phyloP scores from a whole-genome alignment of 92 coral and sea anemone species.

The Zoanthus gigantus region DNA sequence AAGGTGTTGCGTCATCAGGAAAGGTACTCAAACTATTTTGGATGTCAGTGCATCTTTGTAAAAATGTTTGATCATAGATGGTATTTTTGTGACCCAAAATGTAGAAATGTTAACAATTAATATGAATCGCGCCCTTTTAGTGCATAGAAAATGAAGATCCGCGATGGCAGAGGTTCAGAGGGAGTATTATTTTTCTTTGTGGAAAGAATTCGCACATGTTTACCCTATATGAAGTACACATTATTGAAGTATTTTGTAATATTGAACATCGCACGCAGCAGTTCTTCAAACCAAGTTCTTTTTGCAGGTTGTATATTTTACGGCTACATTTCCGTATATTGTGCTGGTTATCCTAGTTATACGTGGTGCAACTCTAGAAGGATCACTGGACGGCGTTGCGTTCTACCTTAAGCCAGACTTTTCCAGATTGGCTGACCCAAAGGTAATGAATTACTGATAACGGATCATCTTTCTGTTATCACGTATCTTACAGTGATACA shows the following conservation, averaged over 20 bases:
- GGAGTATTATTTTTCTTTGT: too few relatives aligned
- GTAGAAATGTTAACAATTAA: too few relatives aligned
- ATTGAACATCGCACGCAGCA: not conserved
- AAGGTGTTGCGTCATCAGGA: slow-evolving; percentile 42
- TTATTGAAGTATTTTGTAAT: not conserved
- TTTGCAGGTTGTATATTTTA: slow-evolving; percentile 53
- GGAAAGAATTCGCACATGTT: too few relatives aligned
- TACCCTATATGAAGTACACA: too few relatives aligned
- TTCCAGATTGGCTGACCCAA: slow-evolving; percentile 13
- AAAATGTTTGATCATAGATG: not conserved
- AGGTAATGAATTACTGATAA: not conserved
- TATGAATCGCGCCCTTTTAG: too few relatives aligned
- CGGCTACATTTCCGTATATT: slow-evolving; percentile 63
- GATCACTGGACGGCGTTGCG: slow-evolving; percentile 51
- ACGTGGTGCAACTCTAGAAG: slow-evolving; percentile 65
- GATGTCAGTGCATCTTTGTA: not conserved
- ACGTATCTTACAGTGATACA: not conserved
- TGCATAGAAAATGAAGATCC: too few relatives aligned
- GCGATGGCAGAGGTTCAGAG: too few relatives aligned
- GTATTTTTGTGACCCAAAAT: not conserved
- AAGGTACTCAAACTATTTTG: not conserved
- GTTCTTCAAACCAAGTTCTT: not conserved
- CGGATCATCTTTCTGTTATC: not conserved
- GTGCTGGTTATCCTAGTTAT: slow-evolving; percentile 58
- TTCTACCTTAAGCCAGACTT: slow-evolving; percentile 57